These are phyloP conservation scores for Fringilla coelebs DNA, from an alignment of 2,797 vertebrate genomes.

Conservation along the genomic window DNA sequence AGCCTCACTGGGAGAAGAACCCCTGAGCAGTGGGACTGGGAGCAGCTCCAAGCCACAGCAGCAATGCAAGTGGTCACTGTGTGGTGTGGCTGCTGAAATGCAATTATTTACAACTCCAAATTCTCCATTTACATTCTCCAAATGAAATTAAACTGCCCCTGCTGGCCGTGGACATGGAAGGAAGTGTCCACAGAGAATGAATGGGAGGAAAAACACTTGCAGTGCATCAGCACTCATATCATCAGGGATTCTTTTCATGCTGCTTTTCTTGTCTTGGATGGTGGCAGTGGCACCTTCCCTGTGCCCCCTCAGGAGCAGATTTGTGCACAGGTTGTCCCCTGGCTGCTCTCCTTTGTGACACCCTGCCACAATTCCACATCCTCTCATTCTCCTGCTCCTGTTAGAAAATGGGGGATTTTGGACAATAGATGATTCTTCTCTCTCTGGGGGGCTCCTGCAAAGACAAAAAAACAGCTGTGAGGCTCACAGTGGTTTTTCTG, in stretches of 20 bases:
- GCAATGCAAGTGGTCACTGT: not conserved
- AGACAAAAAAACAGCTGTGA: not conserved
- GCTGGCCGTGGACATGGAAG: not conserved
- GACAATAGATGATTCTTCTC: not conserved
- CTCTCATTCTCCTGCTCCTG: not conserved
- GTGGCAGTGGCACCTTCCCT: not conserved
- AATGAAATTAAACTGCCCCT: not conserved
- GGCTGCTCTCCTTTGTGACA: not conserved
- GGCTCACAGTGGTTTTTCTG: not conserved
- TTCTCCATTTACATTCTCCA: not conserved
- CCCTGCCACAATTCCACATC: not conserved
- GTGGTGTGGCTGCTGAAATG: not conserved
- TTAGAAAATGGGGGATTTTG: not conserved
- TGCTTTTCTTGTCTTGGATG: not conserved
- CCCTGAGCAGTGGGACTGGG: not conserved
- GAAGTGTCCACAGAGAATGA: fast-evolving
- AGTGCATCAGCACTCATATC: not conserved
- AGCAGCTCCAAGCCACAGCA: not conserved
- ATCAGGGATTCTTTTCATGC: not conserved
- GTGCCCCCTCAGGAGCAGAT: not conserved
- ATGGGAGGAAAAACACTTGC: not conserved
- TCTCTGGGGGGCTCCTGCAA: not conserved
- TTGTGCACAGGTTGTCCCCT: not conserved
- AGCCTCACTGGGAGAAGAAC: not conserved
- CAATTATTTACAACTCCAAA: not conserved